phyloP scores from a whole-genome alignment of 2,797 vertebrate genomes.

The Yasuhikotakia modesta region DNA sequence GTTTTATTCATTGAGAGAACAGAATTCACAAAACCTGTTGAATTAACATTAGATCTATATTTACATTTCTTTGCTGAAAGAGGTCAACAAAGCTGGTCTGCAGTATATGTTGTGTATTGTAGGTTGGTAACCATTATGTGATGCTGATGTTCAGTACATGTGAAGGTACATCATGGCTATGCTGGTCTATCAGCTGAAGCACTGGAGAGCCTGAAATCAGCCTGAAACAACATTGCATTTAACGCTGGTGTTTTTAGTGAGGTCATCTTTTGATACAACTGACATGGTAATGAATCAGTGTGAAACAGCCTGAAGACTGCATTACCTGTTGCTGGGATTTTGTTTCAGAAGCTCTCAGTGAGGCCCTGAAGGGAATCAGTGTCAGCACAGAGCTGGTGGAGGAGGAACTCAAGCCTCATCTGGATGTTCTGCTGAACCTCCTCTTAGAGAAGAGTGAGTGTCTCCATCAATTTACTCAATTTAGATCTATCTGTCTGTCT shows the following conservation, averaged over 20 bases:
- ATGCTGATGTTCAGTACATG: background rate
- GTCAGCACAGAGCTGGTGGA: conserved; percentile 77
- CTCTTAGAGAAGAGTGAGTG: conserved; percentile 78
- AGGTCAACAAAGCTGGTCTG: background rate
- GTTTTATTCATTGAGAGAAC: background rate
- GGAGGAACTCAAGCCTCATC: conserved; percentile 76
- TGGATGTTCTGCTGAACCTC: conserved; percentile 71
- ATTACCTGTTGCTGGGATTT: conserved; percentile 16
- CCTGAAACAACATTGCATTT: background rate
- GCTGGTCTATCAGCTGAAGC: background rate
- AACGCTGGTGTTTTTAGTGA: background rate
- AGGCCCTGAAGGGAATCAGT: conserved; percentile 75
- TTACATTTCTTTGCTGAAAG: background rate
- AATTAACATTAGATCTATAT: background rate
- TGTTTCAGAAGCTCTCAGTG: conserved; percentile 73
- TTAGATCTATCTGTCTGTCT: background rate
- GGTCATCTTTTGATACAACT: background rate
- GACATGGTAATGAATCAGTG: conserved; percentile 12
- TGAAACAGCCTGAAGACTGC: background rate
- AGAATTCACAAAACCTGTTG: background rate
- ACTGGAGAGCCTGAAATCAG: background rate
- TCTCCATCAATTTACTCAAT: conserved; percentile 16
- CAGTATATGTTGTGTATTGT: background rate
- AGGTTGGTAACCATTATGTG: background rate
- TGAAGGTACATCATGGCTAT: too few species aligned